Evolutionary conservation across 2,113 vertebrate genomes (phyloP).

Genomic region (Labrus mixtus): DNA sequence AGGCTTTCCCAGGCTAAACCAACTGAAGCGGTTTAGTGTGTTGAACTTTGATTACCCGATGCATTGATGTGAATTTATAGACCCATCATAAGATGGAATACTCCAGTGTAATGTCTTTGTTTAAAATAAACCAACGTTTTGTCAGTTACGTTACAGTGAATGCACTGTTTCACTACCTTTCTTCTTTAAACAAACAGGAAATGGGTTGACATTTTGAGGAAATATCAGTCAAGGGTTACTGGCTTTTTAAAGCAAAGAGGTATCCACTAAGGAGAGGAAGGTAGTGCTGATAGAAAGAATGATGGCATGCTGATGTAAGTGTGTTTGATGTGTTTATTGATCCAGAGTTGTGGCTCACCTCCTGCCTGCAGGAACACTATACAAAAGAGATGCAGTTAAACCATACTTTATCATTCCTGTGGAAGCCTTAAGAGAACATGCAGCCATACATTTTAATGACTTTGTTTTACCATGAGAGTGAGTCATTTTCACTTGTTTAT

Average conservation of each 20-base stretch:
- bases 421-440: too few relatives aligned
- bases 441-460: too few relatives aligned
- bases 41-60: background rate
- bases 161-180: background rate
- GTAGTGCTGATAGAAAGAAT: background rate
- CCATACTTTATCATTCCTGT: too few relatives aligned
- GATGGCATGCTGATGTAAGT: too few relatives aligned
- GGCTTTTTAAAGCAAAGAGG: constrained; percentile 8
- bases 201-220: background rate
- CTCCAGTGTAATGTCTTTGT: constrained; percentile 9
- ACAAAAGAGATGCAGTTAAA: too few relatives aligned
- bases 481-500: too few relatives aligned
- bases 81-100: background rate
- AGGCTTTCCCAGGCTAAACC: background rate
- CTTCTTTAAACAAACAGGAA: background rate
- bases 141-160: constrained; percentile 13
- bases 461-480: too few relatives aligned
- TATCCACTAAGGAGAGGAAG: constrained; percentile 12
- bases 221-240: background rate
- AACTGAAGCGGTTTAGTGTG: background rate
- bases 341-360: too few relatives aligned
- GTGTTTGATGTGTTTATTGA: background rate
- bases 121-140: background rate
- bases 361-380: too few relatives aligned
- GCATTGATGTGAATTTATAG: background rate